These are phyloP conservation scores for Crematogaster levior DNA, from an alignment of 2,888 invertebrate genomes.

Conservation along the genomic window DNA sequence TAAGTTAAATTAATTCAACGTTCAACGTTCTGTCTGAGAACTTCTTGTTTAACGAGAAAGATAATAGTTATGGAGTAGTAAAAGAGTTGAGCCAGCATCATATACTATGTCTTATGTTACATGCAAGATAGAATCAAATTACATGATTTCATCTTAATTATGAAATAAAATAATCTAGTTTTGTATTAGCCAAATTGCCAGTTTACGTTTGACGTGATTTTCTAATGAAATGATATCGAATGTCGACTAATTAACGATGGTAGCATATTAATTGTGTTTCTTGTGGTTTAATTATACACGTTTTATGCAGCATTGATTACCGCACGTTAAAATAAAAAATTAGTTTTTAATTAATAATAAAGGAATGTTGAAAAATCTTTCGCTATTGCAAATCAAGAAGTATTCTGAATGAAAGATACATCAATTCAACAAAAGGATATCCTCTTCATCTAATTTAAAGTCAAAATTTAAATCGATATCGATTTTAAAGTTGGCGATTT, in stretches of 20 bases:
- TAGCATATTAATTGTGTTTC: neutral
- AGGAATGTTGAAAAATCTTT: constrained; percentile 77
- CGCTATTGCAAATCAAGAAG: constrained; percentile 89
- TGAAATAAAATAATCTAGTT: constrained; percentile 62
- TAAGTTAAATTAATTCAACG: neutral
- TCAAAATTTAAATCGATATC: too few relatives aligned
- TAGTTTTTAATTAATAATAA: neutral
- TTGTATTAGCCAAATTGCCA: constrained; percentile 33
- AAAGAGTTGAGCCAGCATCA: constrained; percentile 56
- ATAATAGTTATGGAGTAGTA: constrained; percentile 1
- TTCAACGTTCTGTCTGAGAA: neutral
- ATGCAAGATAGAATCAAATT: constrained; percentile 64
- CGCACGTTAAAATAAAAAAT: neutral
- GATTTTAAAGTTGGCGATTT: too few relatives aligned
- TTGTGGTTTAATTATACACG: neutral
- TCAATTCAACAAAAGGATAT: too few relatives aligned
- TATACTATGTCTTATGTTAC: constrained; percentile 60
- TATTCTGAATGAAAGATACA: constrained; percentile 89
- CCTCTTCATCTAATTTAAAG: too few relatives aligned
- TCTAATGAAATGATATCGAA: neutral
- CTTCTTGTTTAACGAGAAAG: neutral
- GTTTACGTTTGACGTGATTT: neutral
- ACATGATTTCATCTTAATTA: constrained; percentile 65
- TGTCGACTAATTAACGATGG: neutral
- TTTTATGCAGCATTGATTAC: neutral